phyloP scores from a whole-genome alignment of 2,888 invertebrate genomes.

The Eugnorisma glareosa region DNA sequence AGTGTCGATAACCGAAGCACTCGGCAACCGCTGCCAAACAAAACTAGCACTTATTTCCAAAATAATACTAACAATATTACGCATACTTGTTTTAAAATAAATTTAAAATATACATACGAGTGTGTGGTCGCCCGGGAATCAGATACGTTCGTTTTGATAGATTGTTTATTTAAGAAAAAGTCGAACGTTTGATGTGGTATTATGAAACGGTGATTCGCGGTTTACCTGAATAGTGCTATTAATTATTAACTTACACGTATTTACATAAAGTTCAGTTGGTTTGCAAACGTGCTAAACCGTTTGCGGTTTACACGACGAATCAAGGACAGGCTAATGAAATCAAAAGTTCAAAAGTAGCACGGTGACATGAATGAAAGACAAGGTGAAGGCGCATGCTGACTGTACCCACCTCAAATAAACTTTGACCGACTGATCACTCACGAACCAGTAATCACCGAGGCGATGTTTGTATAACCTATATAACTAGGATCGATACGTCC shows the following conservation, averaged over 20 bases:
- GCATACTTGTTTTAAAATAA: constrained; percentile 67
- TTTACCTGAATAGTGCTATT: constrained; percentile 14
- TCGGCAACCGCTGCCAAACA: constrained; percentile 83
- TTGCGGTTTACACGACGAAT: constrained; percentile 2
- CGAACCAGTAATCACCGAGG: constrained; percentile 73
- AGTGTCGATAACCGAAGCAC: constrained; percentile 78
- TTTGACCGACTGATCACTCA: constrained; percentile 61
- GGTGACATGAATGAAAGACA: constrained; percentile 6
- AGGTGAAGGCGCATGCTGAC: constrained; percentile 8
- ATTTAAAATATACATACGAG: constrained; percentile 49
- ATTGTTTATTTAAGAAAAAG: constrained; percentile 56
- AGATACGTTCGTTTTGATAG: constrained; percentile 47
- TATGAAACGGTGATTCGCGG: constrained; percentile 43
- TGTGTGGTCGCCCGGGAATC: constrained; percentile 50
- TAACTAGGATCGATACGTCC: constrained; percentile 70
- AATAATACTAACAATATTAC: constrained; percentile 77
- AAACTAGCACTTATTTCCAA: constrained; percentile 80
- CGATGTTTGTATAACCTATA: constrained; percentile 81
- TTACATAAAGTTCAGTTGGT: constrained; percentile 22
- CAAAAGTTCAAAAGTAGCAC: background rate
- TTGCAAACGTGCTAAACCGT: background rate
- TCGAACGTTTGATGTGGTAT: constrained; percentile 56
- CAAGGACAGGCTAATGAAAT: constrained; percentile 2
- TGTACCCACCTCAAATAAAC: constrained; percentile 46
- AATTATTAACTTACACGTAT: constrained; percentile 30